phyloP scores from a whole-genome alignment of 2,797 vertebrate species.

The Rhincodon typus region DNA sequence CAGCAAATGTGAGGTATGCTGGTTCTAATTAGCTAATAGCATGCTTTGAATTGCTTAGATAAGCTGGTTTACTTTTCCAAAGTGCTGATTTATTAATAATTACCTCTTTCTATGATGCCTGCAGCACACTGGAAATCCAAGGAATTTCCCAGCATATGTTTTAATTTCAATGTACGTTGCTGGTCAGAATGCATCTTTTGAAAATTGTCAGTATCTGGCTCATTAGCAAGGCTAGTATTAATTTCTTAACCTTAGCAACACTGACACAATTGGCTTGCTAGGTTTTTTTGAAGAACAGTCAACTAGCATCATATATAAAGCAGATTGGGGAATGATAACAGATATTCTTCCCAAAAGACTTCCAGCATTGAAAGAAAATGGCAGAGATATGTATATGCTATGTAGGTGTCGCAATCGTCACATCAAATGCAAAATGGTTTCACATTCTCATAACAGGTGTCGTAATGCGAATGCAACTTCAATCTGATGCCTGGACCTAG shows the following conservation, averaged over 20 bases:
- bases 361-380: background rate
- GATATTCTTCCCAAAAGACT: background rate
- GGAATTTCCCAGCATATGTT: background rate
- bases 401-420: background rate
- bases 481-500: background rate
- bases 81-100: background rate
- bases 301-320: background rate
- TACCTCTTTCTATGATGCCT: background rate
- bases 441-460: background rate
- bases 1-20: background rate
- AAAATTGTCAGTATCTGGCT: background rate
- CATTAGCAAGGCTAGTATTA: background rate
- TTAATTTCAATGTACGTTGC: background rate
- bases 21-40: background rate
- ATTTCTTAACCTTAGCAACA: background rate
- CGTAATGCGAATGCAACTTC: background rate
- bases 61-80: background rate
- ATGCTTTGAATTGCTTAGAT: background rate
- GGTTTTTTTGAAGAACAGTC: background rate
- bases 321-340: background rate
- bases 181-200: background rate
- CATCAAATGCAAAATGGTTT: background rate
- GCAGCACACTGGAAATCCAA: background rate
- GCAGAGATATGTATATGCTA: background rate
- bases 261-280: background rate